phyloP scores from a whole-genome alignment of 2,888 invertebrate genomes.

The Oligia strigilis region DNA sequence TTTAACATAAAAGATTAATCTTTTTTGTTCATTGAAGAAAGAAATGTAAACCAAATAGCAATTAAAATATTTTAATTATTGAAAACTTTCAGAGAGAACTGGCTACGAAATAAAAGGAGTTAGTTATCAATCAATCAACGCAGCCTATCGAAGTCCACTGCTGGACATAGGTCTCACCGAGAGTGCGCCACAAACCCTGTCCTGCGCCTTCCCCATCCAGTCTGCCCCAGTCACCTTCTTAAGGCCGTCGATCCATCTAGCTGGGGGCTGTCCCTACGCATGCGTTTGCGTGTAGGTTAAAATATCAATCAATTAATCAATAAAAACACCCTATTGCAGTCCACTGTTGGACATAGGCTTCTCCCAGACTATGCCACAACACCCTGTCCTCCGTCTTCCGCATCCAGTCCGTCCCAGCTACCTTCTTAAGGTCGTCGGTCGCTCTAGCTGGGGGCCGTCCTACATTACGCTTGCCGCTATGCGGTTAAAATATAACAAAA shows the following conservation, averaged over 20 bases:
- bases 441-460: not conserved
- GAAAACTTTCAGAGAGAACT: not conserved
- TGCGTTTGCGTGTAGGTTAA: not conserved
- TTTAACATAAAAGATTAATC: conserved; percentile 22
- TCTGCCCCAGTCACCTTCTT: not conserved
- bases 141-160: not conserved
- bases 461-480: not conserved
- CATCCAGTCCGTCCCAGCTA: not conserved
- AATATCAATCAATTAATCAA: no score
- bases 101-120: not conserved
- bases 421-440: not conserved
- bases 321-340: not conserved
- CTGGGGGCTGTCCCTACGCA: not conserved
- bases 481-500: not conserved
- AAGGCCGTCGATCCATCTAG: not conserved
- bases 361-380: no score
- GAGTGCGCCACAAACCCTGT: not conserved
- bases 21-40: conserved; percentile 9
- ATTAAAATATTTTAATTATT: conserved; percentile 26
- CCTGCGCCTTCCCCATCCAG: not conserved
- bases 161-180: not conserved
- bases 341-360: not conserved
- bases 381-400: not conserved
- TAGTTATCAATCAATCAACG: not conserved
- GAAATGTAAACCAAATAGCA: conserved; percentile 25